Conservation (phyloP, 2,888 invertebrate genomes). For the Mayetiola destructor region DNA sequence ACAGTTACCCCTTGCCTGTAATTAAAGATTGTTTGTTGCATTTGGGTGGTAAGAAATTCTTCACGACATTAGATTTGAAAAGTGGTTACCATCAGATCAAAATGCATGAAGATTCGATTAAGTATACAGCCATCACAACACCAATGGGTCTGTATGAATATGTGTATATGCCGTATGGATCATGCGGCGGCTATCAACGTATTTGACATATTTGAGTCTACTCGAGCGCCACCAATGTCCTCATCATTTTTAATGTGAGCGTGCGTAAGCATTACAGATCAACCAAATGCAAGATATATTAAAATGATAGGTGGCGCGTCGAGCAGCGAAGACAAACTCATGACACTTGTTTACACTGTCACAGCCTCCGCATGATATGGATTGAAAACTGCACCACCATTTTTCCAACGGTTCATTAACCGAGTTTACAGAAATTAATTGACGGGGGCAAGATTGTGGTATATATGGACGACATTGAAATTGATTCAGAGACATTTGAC, state of each 20-base stretch:
- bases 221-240: too few relatives aligned
- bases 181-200: too few relatives aligned
- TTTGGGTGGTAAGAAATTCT: not conserved
- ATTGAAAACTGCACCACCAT: not conserved
- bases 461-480: not conserved
- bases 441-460: not conserved
- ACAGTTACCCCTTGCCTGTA: not conserved
- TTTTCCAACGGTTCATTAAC: slow-evolving; percentile 5
- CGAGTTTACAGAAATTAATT: not conserved
- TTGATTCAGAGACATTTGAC: not conserved
- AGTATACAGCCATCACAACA: not conserved
- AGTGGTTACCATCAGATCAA: not conserved
- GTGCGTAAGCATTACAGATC: too few relatives aligned
- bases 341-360: too few relatives aligned
- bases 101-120: not conserved
- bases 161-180: not conserved
- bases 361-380: too few relatives aligned
- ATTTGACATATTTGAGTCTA: too few relatives aligned
- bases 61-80: not conserved
- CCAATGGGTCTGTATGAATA: slow-evolving; percentile 1
- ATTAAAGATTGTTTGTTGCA: not conserved
- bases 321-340: too few relatives aligned
- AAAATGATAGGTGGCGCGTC: too few relatives aligned
- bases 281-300: too few relatives aligned
- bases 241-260: too few relatives aligned